phyloP scores from a whole-genome alignment of 2,797 vertebrate species.

The Sebastes nivosus region DNA sequence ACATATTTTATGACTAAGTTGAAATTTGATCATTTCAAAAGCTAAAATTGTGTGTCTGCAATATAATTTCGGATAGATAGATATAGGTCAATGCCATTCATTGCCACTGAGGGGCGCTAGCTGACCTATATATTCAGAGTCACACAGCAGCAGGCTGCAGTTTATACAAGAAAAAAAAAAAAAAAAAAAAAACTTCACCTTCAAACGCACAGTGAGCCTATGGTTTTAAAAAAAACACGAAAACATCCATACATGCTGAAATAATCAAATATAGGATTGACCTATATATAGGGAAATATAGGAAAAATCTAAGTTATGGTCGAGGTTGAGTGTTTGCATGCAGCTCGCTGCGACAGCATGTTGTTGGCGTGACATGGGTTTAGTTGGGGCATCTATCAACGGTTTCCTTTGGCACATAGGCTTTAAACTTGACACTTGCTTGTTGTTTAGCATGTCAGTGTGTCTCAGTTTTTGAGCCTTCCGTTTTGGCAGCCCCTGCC shows the following conservation, averaged over 20 bases:
- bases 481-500: too few species aligned
- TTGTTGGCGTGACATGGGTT: background rate
- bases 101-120: conserved; percentile 52
- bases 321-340: background rate
- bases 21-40: background rate
- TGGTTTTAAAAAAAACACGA: background rate
- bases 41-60: background rate
- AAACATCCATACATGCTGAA: background rate
- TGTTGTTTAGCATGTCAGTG: conserved; percentile 41
- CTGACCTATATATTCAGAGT: background rate
- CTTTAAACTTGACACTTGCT: conserved; percentile 53
- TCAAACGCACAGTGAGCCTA: too few species aligned
- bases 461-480: conserved; percentile 52
- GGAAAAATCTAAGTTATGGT: background rate
- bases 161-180: background rate
- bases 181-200: background rate
- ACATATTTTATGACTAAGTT: background rate
- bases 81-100: background rate
- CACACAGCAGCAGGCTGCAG: background rate
- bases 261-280: background rate
- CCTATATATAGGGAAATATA: too few species aligned
- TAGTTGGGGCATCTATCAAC: background rate
- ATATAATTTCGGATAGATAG: too few species aligned
- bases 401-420: conserved; percentile 45
- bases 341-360: background rate